Base-by-base conservation (phyloP, 2,113 vertebrate genomes). In the Plestiodon gilberti region DNA sequence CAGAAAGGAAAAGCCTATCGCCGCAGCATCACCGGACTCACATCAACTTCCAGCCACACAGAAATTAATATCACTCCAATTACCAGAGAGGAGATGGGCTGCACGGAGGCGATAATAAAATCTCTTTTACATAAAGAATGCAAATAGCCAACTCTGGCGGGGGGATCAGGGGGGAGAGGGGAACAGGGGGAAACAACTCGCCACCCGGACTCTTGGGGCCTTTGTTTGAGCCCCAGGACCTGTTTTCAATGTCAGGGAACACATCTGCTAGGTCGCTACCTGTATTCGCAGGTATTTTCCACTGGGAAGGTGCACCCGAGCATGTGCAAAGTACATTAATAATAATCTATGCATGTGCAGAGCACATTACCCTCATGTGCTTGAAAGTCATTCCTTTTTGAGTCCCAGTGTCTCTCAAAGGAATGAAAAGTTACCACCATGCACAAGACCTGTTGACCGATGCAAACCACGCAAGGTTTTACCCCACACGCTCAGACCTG, bases 1-100 rank as follows among this genome's bases (percentile, higher is more conserved):
- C 96, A 75, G 94, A 92, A 93, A 95, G 96, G 95, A 97, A 93
- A 93, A 87, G 91, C 91, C 94, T 97, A 98, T 98, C 97, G 94
- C 95, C 70, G 88, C 93, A 83, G 94, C 97, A 98, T 98, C 98
- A 91, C 93, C 95, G 96, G 95, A 95, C 96, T 95, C 96, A 96
- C 97, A 96, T 96, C 97, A 96, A 95, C 97, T 96, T 96, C 96
- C 97, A 89, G 95, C 95, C 96, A 90, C 96, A 90, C 95, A 95
- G 97, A 97, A 98, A 98, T 98, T 97, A 98, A 97, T 96, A 97
- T 97, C 95, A 81, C 97, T 97, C 94, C 98, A 98, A 98, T 98
- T 98, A 97, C 97, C 96, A 95, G 96, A 95, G 95, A 92, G 95
- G 96, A 97, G 96, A 97, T 95, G 97, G 96, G 97, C 97, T 98